Evolutionary conservation across 2,888 invertebrate genomes (phyloP), one percentile per base, ranked within the genome.

Genomic region (Cryptocephalus primarius): DNA sequence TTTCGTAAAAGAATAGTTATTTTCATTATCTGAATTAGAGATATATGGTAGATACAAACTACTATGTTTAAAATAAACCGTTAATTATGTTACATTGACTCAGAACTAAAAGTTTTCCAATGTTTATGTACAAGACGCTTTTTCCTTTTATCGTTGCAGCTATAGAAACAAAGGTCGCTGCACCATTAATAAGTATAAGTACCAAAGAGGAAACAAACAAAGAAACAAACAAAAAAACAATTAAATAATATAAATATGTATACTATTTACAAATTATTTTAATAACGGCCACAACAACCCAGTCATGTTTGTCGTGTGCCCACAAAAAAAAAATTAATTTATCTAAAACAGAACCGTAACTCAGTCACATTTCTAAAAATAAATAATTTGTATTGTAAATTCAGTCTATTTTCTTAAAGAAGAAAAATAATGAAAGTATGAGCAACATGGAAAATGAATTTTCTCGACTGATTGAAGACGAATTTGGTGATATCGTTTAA

Each of bases 1-100:
- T 60, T 60, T 22, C 22, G 64, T 66, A 66, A 64, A 66, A 65
- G 65, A 66, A 66, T 66, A 64, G 58, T 62, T 63, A 55, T 59
- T 56, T 59, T 51, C 57, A 56, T 56, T 58, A 56, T 59, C 53
- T 59, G 58, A 54, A 55, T 59, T 57, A 55, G 57, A 58, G 57
- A 57, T 58, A 57, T 54, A 53, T 58, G 60, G 60, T 63, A 62
- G 62, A 63, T 64, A 64, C 59, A 64, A 62, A 60, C 57, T 61
- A 60, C 56, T 51, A 55, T 52, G 43, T 45, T 41, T 46, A 45
- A 42, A 47, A 51, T 52, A 47, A 52, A 52, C 48, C 50, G 51
- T 56, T 55, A 56, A 51, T 55, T 60, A 61, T 58, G 49, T 53
- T 60, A 59, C 59, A 59, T 45, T 50, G 50, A 53, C 53, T 44